Conservation (phyloP, 2,113 vertebrate species). For the Silurus meridionalis region DNA sequence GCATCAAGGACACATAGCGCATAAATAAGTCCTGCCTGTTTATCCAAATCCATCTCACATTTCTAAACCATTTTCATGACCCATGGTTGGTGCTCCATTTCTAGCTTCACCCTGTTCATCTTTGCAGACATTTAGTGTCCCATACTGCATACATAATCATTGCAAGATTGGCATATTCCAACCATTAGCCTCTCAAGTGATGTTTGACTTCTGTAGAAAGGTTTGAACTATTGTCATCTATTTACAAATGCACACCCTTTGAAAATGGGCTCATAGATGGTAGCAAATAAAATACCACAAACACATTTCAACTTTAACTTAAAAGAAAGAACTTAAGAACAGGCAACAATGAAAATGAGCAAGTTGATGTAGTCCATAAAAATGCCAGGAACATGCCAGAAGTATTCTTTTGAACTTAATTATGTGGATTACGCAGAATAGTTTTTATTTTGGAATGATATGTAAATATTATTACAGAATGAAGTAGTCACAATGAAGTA, state of each 20-base stretch:
- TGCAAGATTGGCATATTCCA: not conserved
- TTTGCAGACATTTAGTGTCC: not conserved
- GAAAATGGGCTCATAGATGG: not conserved
- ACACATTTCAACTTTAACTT: not conserved
- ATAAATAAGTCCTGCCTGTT: slow-evolving; percentile 30
- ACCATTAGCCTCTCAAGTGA: not conserved
- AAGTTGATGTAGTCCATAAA: not conserved
- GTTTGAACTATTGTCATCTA: not conserved
- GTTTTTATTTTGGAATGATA: not conserved
- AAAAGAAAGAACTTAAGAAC: not conserved
- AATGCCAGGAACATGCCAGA: not conserved
- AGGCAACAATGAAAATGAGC: not conserved
- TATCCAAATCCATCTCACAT: slow-evolving; percentile 18
- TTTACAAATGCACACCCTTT: not conserved
- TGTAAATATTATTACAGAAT: not conserved
- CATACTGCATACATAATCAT: slow-evolving; percentile 15
- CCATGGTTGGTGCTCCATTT: not conserved
- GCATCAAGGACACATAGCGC: slow-evolving; percentile 7
- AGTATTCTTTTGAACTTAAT: not conserved
- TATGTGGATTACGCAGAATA: not conserved
- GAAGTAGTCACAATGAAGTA: too few species aligned
- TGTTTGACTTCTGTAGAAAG: slow-evolving; percentile 8
- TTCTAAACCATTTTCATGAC: slow-evolving; percentile 31
- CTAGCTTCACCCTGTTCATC: not conserved
- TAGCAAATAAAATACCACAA: not conserved